Conservation (phyloP, 2,797 vertebrate species). For the Sebastes itinus region DNA sequence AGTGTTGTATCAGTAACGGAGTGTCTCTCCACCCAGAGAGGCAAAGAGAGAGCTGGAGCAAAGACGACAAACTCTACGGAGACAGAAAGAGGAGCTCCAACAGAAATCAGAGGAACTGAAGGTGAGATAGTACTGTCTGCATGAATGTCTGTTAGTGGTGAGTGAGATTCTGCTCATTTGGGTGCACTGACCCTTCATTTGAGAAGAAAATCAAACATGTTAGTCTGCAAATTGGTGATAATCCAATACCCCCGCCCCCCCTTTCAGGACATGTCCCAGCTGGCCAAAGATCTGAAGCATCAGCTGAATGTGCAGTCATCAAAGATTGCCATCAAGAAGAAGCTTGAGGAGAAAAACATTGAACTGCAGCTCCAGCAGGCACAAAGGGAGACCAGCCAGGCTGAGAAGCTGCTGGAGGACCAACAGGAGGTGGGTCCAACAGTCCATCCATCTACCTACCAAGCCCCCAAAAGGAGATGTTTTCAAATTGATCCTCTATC, state of each 20-base stretch:
- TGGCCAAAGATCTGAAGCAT: conserved; percentile 18
- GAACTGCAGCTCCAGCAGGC: conserved; percentile 80
- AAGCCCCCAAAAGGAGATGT: background rate
- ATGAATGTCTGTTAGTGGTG: background rate
- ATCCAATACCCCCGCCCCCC: background rate
- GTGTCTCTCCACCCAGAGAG: conserved; percentile 67
- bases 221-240: background rate
- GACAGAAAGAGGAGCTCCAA: conserved; percentile 77
- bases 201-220: background rate
- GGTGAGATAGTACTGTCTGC: conserved; percentile 25
- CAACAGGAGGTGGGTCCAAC: conserved; percentile 79
- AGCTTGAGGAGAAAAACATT: conserved; percentile 74
- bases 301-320: conserved; percentile 78
- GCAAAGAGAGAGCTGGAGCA: conserved; percentile 62
- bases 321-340: conserved; percentile 54
- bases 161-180: background rate
- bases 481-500: background rate
- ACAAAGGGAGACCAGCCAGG: conserved; percentile 74
- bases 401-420: conserved; percentile 77
- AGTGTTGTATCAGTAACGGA: background rate
- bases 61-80: conserved; percentile 77
- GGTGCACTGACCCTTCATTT: background rate
- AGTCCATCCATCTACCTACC: background rate
- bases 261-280: background rate
- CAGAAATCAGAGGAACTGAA: conserved; percentile 21